Conservation (phyloP, 2,888 invertebrate genomes). For the Trissolcus japonicus region DNA sequence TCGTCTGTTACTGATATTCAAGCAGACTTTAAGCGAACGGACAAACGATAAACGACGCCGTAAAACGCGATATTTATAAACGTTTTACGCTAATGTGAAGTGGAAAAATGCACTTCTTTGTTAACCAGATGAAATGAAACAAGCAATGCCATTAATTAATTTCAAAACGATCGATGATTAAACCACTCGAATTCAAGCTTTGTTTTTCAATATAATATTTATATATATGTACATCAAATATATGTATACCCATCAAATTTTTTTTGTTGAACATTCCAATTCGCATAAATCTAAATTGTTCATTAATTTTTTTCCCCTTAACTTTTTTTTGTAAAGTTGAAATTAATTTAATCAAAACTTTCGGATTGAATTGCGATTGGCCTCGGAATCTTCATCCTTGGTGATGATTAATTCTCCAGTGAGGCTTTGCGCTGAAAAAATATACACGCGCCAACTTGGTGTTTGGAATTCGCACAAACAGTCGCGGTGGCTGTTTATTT, state of each 20-base stretch:
- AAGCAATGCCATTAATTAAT: not conserved
- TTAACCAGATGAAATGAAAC: conserved; percentile 8
- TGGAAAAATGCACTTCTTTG: conserved; percentile 12
- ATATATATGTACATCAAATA: no score
- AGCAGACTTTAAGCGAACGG: conserved; percentile 19
- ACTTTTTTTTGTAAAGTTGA: conserved; percentile 1
- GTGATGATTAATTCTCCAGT: conserved; percentile 45
- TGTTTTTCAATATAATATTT: no score
- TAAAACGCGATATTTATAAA: conserved; percentile 29
- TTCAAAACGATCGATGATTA: not conserved
- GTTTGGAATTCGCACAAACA: conserved; percentile 7
- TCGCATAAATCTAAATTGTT: no score
- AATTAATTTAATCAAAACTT: conserved; percentile 26
- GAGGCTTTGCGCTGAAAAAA: conserved; percentile 17
- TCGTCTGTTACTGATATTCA: conserved; percentile 41
- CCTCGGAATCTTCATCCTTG: conserved; percentile 47
- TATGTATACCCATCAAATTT: no score
- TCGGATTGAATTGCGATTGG: conserved; percentile 34
- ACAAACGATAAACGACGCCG: conserved; percentile 3
- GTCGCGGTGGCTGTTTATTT: not conserved
- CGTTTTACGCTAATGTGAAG: conserved; percentile 1
- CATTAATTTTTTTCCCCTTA: not conserved
- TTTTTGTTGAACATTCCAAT: no score
- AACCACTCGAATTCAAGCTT: not conserved
- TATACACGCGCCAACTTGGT: not conserved